These are phyloP conservation scores for Phragmatobia fuliginosa DNA, from an alignment of 2,888 invertebrate genomes.

Conservation along the genomic window DNA sequence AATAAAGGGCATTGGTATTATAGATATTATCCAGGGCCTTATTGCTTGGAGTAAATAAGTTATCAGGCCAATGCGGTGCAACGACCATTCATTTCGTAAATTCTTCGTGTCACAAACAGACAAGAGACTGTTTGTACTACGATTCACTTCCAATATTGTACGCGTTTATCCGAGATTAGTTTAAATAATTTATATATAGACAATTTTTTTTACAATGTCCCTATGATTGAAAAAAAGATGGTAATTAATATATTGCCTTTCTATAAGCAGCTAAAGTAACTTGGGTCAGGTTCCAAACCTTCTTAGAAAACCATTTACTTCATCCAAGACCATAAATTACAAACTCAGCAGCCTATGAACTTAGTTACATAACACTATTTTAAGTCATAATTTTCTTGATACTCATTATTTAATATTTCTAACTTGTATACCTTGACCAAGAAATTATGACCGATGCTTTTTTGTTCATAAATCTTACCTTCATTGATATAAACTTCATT, in stretches of 20 bases:
- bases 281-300: neutral
- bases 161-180: neutral
- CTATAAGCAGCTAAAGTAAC: neutral
- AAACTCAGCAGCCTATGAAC: neutral
- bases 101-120: slow-evolving; percentile 30
- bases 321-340: neutral
- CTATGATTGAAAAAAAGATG: no score
- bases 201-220: neutral
- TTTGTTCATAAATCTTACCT: neutral
- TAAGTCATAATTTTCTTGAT: no score
- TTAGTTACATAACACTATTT: no score
- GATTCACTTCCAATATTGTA: slow-evolving; percentile 6
- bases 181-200: neutral
- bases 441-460: neutral
- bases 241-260: no score
- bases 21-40: neutral
- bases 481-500: slow-evolving; percentile 7
- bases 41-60: slow-evolving; percentile 33
- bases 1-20: slow-evolving; percentile 2
- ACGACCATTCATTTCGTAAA: slow-evolving; percentile 50
- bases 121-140: slow-evolving; percentile 27
- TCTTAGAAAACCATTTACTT: neutral
- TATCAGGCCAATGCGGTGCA: slow-evolving; percentile 60
- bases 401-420: no score
- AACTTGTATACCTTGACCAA: neutral